A percentile compares a stretch with the other conserved stretches of the same genome.
Evolutionary conservation across 1,140 invertebrate genomes (phyloP).

Genomic region (Pogonognathellus flavescens): DNA sequence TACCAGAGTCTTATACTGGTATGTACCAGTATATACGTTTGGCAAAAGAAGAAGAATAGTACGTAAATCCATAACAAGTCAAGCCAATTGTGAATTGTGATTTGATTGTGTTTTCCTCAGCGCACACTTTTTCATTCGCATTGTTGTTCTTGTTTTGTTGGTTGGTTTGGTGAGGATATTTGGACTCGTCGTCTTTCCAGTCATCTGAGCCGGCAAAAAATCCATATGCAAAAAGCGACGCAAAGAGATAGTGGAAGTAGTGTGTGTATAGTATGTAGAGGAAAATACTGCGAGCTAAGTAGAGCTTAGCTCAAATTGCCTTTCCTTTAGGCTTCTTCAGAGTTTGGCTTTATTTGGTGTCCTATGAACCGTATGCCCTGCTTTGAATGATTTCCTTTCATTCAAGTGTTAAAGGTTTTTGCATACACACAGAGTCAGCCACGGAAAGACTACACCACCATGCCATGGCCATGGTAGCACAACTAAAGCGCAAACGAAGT

Average conservation of each 20-base stretch:
- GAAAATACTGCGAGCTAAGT: conserved; percentile 17
- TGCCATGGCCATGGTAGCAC: neutral
- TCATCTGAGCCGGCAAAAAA: conserved; percentile 14
- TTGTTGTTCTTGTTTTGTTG: conserved; percentile 33
- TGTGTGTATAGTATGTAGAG: neutral
- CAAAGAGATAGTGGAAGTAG: too few relatives aligned
- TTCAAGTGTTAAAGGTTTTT: conserved; percentile 40
- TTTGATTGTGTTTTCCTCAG: conserved; percentile 39
- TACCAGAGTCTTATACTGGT: too few relatives aligned
- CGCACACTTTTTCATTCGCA: neutral
- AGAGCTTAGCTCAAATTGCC: conserved; percentile 47
- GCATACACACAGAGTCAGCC: neutral
- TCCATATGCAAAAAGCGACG: conserved; percentile 27
- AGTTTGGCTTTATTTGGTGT: conserved; percentile 46
- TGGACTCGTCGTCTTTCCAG: conserved; percentile 14
- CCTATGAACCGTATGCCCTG: conserved; percentile 47
- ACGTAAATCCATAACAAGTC: neutral
- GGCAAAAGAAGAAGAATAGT: conserved; percentile 17
- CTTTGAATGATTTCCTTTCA: conserved; percentile 52
- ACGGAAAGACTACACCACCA: neutral
- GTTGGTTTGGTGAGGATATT: neutral
- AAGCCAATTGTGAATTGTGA: conserved; percentile 37
- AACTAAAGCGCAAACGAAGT: neutral
- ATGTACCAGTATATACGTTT: too few relatives aligned
- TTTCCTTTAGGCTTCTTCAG: neutral